A percentile compares a stretch with the other conserved stretches of the same genome.
These are phyloP conservation scores for Strongylocentrotus purpuratus DNA, from an alignment of 35 echinoderm and acorn worm genomes.

Conservation along the genomic window DNA sequence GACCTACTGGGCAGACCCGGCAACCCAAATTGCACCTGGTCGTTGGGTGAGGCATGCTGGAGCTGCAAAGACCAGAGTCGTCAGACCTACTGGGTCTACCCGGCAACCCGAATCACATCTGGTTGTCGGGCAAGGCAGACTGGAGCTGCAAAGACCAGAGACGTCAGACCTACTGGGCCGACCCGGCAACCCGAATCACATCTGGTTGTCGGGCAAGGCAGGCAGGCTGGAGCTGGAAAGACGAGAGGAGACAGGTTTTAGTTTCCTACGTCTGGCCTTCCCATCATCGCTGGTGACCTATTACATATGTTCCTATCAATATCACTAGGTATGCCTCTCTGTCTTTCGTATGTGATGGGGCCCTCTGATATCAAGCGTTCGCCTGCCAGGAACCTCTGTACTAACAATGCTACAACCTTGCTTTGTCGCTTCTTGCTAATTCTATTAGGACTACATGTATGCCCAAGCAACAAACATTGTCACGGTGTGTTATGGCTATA, in stretches of 20 bases:
- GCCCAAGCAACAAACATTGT: not conserved
- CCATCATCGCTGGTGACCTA: constrained; percentile 29
- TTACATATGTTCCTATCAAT: constrained; percentile 33
- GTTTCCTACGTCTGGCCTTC: constrained; percentile 3
- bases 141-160: not conserved
- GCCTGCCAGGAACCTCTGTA: not conserved
- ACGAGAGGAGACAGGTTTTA: constrained; percentile 1
- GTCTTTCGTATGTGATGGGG: constrained; percentile 6
- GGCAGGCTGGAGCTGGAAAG: not conserved
- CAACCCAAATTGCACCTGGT: too few species aligned
- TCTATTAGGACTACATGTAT: not conserved
- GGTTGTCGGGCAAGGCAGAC: not conserved
- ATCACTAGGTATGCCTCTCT: constrained; percentile 35
- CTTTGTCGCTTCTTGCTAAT: not conserved
- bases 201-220: not conserved
- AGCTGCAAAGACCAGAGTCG: too few species aligned
- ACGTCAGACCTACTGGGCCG: not conserved
- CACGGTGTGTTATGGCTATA: not conserved
- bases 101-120: not conserved
- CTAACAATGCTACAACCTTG: not conserved
- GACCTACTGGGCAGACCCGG: too few species aligned
- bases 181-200: not conserved
- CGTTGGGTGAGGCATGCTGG: too few species aligned
- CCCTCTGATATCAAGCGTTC: not conserved
- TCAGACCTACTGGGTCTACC: not conserved